Percentiles rank a stretch among this genome's conserved stretches.
Evolutionary conservation across 2,797 vertebrate species (phyloP).

Genomic region (Brachyalestes nurse): DNA sequence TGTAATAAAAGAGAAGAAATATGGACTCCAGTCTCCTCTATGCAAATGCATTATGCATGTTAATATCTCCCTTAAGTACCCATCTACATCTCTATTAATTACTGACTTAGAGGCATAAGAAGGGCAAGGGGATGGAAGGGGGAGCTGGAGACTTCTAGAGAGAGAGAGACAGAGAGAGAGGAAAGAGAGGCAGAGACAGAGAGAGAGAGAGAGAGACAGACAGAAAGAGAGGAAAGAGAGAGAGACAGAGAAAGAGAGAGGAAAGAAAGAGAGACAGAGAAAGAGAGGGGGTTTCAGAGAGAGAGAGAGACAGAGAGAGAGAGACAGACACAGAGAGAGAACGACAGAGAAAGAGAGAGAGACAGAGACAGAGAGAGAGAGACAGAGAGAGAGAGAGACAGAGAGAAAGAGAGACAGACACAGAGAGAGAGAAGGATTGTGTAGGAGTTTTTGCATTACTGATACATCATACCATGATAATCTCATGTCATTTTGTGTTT

Average conservation of each 20-base stretch:
- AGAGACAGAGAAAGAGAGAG: too few relatives aligned
- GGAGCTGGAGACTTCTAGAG: not conserved
- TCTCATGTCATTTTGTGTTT: not conserved
- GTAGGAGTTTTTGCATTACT: constrained; percentile 32
- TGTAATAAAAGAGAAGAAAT: constrained; percentile 56
- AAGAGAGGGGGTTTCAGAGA: too few relatives aligned
- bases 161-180: not conserved
- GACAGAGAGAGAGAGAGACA: too few relatives aligned
- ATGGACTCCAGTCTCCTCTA: constrained; percentile 44
- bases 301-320: too few relatives aligned
- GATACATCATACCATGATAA: constrained; percentile 21
- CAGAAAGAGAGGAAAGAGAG: not conserved
- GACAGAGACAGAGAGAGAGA: too few relatives aligned
- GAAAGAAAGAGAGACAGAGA: too few relatives aligned
- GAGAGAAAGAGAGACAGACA: too few relatives aligned
- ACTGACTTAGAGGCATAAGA: constrained; percentile 51
- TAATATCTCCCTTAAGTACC: constrained; percentile 57
- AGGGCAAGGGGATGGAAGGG: constrained; percentile 18
- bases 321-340: too few relatives aligned
- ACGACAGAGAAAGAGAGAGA: too few relatives aligned
- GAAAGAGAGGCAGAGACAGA: too few relatives aligned
- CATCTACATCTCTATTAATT: constrained; percentile 61
- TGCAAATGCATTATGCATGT: constrained; percentile 56
- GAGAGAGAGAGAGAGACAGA: constrained; percentile 1
- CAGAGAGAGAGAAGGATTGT: too few relatives aligned